Base-by-base conservation (phyloP, 2,113 vertebrate genomes). In the Microtus richardsoni region DNA sequence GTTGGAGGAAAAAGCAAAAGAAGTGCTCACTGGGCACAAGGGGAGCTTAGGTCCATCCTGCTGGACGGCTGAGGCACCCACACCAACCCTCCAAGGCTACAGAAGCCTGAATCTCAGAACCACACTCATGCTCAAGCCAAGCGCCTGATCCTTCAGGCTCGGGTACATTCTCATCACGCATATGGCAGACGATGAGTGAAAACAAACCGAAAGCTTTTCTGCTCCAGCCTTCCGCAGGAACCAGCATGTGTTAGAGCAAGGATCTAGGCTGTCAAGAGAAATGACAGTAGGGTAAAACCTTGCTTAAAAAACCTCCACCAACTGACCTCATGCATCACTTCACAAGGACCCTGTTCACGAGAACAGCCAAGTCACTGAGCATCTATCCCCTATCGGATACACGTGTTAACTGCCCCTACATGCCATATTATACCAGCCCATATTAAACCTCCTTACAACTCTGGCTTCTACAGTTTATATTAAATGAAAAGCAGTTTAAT, bases 401-500 rank as follows among this genome's bases (percentile, higher is more conserved):
- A 16, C 0, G 7, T 28, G 58, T 22, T 21, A 3, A 75, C 36
- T 0, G 1, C 36, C 26, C 36, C 36, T 33, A 3, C 58, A 52
- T 0, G 10, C 85, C 39, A 13, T 17, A 13, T 19, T 36, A 73
- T 2, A 28, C 58, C 52, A 30, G 36, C 30, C 91, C 70, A 28
- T 70, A 70, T 60, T 70, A 68, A 94, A 85, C 28, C 9, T 60
- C 71, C 39, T 71, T 74, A 54, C 12, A 68, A 28, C 68, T 62
- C 82, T 47, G 36, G 86, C 41, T 22, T 92, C 87, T 91, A 4
- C 22, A 92, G 28, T 44, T 91, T 58, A 83, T 22, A 52, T 3
- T 93, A 73, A 91, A 85, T 70, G 36, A 93, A 92, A 95, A 95
- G 39, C 7, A 93, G 86, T n/a, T 39, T 88, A 89, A 89, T 47